Percentiles rank a stretch among this genome's conserved stretches.
phyloP scores from a whole-genome alignment of 2,113 vertebrate genomes.

The Gnathonemus longibarbis region DNA sequence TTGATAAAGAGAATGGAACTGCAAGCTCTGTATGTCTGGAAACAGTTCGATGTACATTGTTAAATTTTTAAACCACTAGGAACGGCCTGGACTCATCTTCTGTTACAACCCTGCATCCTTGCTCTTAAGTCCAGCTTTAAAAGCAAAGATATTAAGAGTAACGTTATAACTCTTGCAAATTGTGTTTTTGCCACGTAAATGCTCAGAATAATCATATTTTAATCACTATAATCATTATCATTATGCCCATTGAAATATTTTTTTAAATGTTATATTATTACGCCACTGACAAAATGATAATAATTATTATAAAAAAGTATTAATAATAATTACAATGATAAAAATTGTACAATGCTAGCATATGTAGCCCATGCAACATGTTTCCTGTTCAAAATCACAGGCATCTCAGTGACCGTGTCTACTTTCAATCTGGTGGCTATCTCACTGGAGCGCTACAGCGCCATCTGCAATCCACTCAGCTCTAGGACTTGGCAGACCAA shows the following conservation, averaged over 20 bases:
- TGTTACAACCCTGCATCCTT: not conserved
- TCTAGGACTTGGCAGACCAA: conserved; percentile 95
- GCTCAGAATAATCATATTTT: not conserved
- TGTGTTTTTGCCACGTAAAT: not conserved
- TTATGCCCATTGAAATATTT: not conserved
- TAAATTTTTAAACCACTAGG: not conserved
- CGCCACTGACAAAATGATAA: not conserved
- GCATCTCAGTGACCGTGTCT: conserved; percentile 89
- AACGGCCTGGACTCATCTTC: not conserved
- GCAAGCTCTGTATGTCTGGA: conserved; percentile 19
- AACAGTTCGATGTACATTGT: not conserved
- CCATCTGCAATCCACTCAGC: conserved; percentile 90
- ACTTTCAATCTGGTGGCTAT: conserved; percentile 96
- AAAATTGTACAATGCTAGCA: not conserved
- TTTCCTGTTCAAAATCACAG: conserved; percentile 44
- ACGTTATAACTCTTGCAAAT: not conserved
- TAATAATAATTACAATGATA: not conserved
- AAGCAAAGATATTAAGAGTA: not conserved
- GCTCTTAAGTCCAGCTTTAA: not conserved
- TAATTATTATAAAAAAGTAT: not conserved
- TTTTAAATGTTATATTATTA: not conserved
- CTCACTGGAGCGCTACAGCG: conserved; percentile 91
- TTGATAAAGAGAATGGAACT: conserved; percentile 15
- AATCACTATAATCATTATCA: not conserved
- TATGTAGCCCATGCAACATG: not conserved